Base-by-base conservation (phyloP, 2,113 vertebrate species). In the Heterochromis multidens region DNA sequence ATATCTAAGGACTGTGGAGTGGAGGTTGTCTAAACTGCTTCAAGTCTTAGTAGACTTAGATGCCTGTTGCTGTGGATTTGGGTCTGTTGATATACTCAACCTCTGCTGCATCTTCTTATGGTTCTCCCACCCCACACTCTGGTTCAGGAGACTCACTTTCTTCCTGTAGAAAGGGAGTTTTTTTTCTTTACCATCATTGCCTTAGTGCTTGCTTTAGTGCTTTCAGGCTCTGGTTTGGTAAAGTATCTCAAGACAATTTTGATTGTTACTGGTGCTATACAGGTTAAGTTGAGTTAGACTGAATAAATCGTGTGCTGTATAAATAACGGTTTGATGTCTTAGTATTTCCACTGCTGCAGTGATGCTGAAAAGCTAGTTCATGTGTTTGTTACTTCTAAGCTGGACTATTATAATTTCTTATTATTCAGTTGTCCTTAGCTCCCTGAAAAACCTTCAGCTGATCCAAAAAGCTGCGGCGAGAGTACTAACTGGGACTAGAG, bases 1-100 rank as follows among this genome's bases (percentile, higher is more conserved):
- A 91, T 87, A 90, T 87, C 63, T 83, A 27, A 87, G 62, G 61
- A 83, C 19, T 60, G 35, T 31, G 43, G 63, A 33, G 79, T 81
- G 81, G 89, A 74, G 52, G 63, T 80, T 57, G 57, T 76, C 62
- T 63, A 23, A 85, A 59, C 78, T 57, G 17, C 40, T 12, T 23
- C 52, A 33, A 76, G 80, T 88, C 37, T 31, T 2, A 2, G 54
- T 19, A n/a, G 61, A 85, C 60, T 37, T n/a, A 25, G 9, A n/a
- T 12, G 31, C 74, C 33, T 4, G 25, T 72, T 84, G 86, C 81
- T 84, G 54, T 59, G 57, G 60, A 61, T 54, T 81, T 67, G 21
- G 8, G 52, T 49, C 10, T 52, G 60, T 54, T 76, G 25, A 67
- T 82, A 49, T 35, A n/a, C 25, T 78, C 27, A 9, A 58, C 61